These are phyloP conservation scores for Tachyglossus aculeatus DNA, from an alignment of 2,797 vertebrate species.

Conservation along the genomic window DNA sequence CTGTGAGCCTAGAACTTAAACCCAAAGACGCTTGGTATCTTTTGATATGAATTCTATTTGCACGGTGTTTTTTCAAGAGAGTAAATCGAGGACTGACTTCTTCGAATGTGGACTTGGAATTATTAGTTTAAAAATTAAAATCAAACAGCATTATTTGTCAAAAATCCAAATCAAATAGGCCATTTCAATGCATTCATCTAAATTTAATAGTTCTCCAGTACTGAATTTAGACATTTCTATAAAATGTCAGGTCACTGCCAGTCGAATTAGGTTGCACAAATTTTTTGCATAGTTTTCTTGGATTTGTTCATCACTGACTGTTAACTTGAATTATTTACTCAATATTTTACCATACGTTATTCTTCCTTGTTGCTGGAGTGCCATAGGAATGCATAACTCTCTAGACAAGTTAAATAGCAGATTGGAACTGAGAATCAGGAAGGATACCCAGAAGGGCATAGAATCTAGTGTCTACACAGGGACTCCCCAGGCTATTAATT, in stretches of 20 bases:
- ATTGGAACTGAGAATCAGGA: background rate
- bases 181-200: background rate
- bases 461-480: background rate
- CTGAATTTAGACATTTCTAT: constrained; percentile 9
- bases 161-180: too few relatives aligned
- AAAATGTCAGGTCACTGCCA: background rate
- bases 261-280: background rate
- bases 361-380: background rate
- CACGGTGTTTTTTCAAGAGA: too few relatives aligned
- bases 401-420: background rate
- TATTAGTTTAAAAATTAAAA: too few relatives aligned
- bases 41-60: too few relatives aligned
- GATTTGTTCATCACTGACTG: background rate
- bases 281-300: background rate
- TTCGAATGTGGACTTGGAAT: too few relatives aligned
- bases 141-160: too few relatives aligned
- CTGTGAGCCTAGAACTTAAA: too few relatives aligned
- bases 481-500: constrained; percentile 32
- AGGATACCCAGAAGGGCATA: constrained; percentile 20
- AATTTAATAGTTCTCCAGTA: background rate
- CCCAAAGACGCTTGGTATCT: too few relatives aligned
- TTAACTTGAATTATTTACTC: background rate
- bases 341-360: background rate
- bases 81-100: too few relatives aligned
- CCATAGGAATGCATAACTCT: background rate